A percentile compares a stretch with the other conserved stretches of the same genome.
phyloP scores from a whole-genome alignment of 2,113 vertebrate genomes.

The Hiodon tergisus region DNA sequence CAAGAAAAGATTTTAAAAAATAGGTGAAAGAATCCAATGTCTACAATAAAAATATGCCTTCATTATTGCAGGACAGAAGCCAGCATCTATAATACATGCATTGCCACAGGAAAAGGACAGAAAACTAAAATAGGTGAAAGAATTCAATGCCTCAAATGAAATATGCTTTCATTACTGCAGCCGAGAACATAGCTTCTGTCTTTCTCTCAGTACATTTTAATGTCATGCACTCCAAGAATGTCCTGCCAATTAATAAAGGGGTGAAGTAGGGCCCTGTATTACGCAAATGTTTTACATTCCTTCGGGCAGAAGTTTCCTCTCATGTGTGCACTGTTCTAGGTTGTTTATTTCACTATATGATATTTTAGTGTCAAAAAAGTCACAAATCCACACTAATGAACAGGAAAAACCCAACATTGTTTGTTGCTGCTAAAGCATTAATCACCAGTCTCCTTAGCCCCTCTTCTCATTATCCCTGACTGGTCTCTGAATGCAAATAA shows the following conservation, averaged over 20 bases:
- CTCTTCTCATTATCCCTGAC: slow-evolving; percentile 68
- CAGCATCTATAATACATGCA: neutral
- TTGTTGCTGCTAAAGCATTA: slow-evolving; percentile 56
- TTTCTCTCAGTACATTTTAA: neutral
- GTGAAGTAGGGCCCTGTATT: neutral
- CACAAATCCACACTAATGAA: slow-evolving; percentile 67
- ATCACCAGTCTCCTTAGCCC: slow-evolving; percentile 60
- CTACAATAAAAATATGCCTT: slow-evolving; percentile 17
- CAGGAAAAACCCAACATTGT: slow-evolving; percentile 56
- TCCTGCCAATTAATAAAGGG: neutral
- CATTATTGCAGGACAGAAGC: neutral
- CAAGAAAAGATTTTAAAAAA: slow-evolving; percentile 28
- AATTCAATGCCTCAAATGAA: neutral
- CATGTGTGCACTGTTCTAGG: slow-evolving; percentile 52
- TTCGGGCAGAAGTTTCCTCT: slow-evolving; percentile 44
- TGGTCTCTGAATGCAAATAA: slow-evolving; percentile 71
- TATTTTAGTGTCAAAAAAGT: slow-evolving; percentile 62
- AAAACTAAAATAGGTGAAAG: slow-evolving; percentile 24
- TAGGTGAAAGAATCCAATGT: neutral
- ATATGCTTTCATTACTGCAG: slow-evolving; percentile 6
- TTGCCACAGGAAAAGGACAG: slow-evolving; percentile 14
- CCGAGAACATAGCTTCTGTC: neutral
- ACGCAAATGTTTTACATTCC: neutral
- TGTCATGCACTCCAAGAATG: neutral
- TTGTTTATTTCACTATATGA: slow-evolving; percentile 58